Base-by-base conservation (phyloP, 2,797 vertebrate species). In the Takifugu rubripes region DNA sequence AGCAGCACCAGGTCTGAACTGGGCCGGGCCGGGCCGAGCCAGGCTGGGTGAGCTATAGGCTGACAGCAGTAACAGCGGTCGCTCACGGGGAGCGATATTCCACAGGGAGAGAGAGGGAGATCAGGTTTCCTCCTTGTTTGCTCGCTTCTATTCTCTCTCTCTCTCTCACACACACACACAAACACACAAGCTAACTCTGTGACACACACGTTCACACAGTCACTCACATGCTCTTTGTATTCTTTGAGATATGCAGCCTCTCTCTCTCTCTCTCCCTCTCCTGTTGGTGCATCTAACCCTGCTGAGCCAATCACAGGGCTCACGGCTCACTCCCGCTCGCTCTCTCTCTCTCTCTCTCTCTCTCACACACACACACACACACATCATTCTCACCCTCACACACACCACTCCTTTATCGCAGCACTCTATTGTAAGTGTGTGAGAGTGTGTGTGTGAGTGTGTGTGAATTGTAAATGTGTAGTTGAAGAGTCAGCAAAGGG, bases 291-390 rank as follows among this genome's bases (percentile, higher is more conserved):
- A 86, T 83, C 83, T 84, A 59, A 51, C 46, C 54, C 45, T 25
- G 55, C 55, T 82, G 69, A 70, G 66, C 87, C 87, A 87, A 88
- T 87, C 87, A 82, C 49, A 64, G 65, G 16, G 76, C 83, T 77
- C 14, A 11, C 61, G 49, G 61, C 81, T 21, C 54, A 29, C 66
- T 48, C 74, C 57, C 70, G 45, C 61, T 9, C 8, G 4, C 17
- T 5, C 45, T 1, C 16, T 17, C 47, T 50, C 81, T 21, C 54
- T 25, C 66, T 48, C 74, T 58, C 70, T 43, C 61, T 9, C 8
- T 1, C 16, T 17, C 47, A 15, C 45, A 64, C 67, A 61, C 70
- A 52, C 65, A 56, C 52, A 58, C 57, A 40, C 50, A 46, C 33
- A 55, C 21, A 25, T 55, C 57, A 58, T 61, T 59, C 69, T 62